Evolutionary conservation across 1,140 invertebrate genomes (phyloP), one percentile per base, ranked within the genome.

Genomic region (Tenebrio molitor): DNA sequence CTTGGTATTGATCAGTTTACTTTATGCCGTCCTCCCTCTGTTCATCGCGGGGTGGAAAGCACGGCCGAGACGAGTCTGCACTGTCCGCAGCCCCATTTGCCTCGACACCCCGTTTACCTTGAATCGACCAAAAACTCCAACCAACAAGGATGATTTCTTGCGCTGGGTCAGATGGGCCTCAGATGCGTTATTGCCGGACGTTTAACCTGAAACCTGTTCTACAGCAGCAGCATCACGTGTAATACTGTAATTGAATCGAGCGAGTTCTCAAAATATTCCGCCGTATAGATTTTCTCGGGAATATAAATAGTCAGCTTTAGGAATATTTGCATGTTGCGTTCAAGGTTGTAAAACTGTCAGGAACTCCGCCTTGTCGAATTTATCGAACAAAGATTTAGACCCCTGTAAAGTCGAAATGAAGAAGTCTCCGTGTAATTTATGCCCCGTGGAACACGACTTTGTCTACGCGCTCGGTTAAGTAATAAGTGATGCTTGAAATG

Each of bases 161-260:
- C 29, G 10, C 10, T 33, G 36, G 36, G 36, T 39, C 36, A 39
- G 10, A 29, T 29, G n/a, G 21, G n/a, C 23, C 50, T 33, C 50
- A 2, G 23, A 25, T 29, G 50, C 8, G 23, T 58, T 50, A 50
- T 58, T 58, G 50, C 19, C 15, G 36, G 25, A 29, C 8, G 3
- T 29, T 29, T 4, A 29, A n/a, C 12, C n/a, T 3, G 50, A 58
- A 58, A 58, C 50, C 50, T 58, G 50, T 58, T 58, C 50, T 17
- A n/a, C n/a, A n/a, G 23, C 21, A 58, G 21, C 50, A 34, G 10
- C 50, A n/a, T 53, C 46, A 25, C 50, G 50, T 58, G 50, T 58
- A 58, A 29, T 58, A 58, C 50, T 23, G 50, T 58, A 58, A 58
- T 58, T 58, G 50, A 58, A 29, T 58, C 50, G 25, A 29, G 50